A percentile compares a stretch with the other conserved stretches of the same genome.
These are phyloP conservation scores for Uropetala carovei DNA, from an alignment of 2,888 invertebrate species.

Conservation along the genomic window DNA sequence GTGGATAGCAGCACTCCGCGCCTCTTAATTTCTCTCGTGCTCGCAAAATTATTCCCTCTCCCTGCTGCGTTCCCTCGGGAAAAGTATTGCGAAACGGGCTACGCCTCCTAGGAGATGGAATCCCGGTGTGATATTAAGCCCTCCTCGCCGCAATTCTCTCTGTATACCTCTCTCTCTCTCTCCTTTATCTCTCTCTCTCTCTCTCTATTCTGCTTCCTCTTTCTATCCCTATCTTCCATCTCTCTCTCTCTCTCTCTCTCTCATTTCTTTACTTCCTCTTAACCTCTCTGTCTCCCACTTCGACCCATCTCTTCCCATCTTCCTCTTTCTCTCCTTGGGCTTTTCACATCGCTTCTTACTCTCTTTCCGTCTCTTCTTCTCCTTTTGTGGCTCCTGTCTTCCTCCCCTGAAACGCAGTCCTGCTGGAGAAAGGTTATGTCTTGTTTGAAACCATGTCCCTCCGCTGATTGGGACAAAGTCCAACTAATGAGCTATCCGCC, in stretches of 20 bases:
- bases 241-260: background rate
- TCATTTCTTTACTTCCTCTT: background rate
- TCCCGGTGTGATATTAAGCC: background rate
- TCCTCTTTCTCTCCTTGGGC: background rate
- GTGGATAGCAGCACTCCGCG: background rate
- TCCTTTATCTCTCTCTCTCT: background rate
- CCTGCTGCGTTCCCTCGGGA: background rate
- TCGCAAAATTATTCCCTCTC: too few relatives aligned
- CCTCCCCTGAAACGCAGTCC: background rate
- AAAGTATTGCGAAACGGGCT: background rate
- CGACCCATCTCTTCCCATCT: background rate
- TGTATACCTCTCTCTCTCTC: background rate
- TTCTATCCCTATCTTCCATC: background rate
- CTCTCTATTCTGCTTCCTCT: background rate
- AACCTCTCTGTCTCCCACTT: background rate
- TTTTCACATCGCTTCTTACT: background rate
- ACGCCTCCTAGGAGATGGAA: background rate
- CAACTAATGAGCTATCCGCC: slow-evolving; percentile 21
- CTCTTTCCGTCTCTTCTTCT: background rate
- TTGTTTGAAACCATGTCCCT: background rate
- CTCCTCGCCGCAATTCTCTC: background rate
- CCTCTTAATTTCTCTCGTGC: background rate
- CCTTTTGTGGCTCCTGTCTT: background rate
- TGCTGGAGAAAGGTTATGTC: background rate
- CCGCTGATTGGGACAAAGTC: slow-evolving; percentile 18